These are phyloP conservation scores for Thaleichthys pacificus DNA, from an alignment of 2,797 vertebrate species.

Conservation along the genomic window DNA sequence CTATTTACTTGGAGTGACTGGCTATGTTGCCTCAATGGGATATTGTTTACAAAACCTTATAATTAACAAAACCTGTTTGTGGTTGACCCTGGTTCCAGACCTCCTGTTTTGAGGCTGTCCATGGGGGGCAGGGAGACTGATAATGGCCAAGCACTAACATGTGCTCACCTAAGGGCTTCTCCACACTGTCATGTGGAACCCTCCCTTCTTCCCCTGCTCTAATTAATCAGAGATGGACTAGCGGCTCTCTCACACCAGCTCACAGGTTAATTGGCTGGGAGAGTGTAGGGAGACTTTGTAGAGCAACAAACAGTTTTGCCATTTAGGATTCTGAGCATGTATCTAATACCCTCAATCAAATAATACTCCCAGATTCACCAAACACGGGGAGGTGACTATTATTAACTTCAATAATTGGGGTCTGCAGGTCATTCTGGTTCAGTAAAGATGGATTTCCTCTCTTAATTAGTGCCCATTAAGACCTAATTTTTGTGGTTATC, in stretches of 20 bases:
- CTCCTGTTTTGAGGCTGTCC: conserved; percentile 77
- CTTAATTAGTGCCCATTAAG: conserved; percentile 80
- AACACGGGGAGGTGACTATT: conserved; percentile 64
- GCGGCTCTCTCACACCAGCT: conserved; percentile 70
- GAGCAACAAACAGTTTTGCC: conserved; percentile 53
- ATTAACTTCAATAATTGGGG: conserved; percentile 82
- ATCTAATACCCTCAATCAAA: conserved; percentile 45
- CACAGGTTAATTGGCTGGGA: conserved; percentile 84
- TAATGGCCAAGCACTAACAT: conserved; percentile 69
- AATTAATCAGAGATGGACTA: conserved; percentile 86
- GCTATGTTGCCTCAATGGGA: not conserved
- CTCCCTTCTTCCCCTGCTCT: conserved; percentile 73
- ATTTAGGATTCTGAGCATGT: conserved; percentile 19
- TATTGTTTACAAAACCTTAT: conserved; percentile 11
- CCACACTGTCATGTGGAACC: conserved; percentile 56
- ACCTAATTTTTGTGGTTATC: conserved; percentile 75
- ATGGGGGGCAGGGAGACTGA: conserved; percentile 65
- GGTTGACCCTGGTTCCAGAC: conserved; percentile 61
- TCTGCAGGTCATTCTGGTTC: conserved; percentile 75
- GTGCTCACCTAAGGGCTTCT: conserved; percentile 80
- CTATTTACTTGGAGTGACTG: not conserved
- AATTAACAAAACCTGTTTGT: conserved; percentile 9
- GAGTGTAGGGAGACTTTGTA: conserved; percentile 47
- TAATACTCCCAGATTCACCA: conserved; percentile 37
- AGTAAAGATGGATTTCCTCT: conserved; percentile 70